Percentiles rank a stretch among this genome's conserved stretches.
These are phyloP conservation scores for Leptocoma aspasia DNA, from an alignment of 2,113 vertebrate species.

Conservation along the genomic window DNA sequence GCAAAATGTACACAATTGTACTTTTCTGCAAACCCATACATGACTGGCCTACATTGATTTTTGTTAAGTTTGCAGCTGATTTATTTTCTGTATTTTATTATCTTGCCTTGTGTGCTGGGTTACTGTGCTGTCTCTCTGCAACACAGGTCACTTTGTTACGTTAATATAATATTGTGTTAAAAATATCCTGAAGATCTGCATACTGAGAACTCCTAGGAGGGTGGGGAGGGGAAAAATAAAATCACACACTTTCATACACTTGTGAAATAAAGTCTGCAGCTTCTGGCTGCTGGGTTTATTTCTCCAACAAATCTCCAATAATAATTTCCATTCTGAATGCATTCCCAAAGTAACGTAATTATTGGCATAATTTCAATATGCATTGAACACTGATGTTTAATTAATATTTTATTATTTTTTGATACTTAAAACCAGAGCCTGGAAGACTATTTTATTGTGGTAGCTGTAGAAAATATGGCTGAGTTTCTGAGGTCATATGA, in stretches of 20 bases:
- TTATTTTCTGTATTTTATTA: neutral
- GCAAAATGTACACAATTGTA: neutral
- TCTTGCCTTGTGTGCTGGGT: neutral
- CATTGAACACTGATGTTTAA: neutral
- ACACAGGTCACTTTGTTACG: neutral
- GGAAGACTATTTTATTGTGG: neutral
- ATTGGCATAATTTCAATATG: conserved; percentile 4
- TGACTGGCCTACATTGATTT: neutral
- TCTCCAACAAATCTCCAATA: conserved; percentile 31
- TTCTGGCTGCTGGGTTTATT: conserved; percentile 18
- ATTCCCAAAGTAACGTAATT: neutral
- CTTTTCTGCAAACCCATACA: neutral
- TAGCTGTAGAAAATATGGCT: neutral
- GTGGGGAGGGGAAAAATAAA: neutral
- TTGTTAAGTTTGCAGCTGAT: neutral
- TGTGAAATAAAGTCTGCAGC: neutral
- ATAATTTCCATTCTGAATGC: conserved; percentile 3
- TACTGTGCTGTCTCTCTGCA: neutral
- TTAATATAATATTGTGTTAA: neutral
- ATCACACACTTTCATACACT: neutral
- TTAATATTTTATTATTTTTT: conserved; percentile 36
- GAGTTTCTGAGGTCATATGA: neutral
- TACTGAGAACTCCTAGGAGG: neutral
- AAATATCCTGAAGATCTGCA: neutral
- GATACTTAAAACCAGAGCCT: neutral